Evolutionary conservation across 2,113 vertebrate species (phyloP).

Genomic region (Rhegmatorhina hoffmannsi): DNA sequence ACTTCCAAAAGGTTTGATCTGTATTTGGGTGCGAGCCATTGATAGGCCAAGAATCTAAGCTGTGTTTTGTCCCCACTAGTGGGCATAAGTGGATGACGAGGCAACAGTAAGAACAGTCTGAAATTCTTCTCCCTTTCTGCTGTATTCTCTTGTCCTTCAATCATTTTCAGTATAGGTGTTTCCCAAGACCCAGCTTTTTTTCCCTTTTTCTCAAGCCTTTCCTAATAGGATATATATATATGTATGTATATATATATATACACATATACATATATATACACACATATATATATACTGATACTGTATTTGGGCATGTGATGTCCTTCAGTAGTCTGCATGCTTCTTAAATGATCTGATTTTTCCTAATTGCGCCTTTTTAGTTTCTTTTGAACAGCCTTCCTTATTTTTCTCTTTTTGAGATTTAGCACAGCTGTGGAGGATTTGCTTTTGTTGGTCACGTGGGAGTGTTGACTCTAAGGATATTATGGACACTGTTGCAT

Average conservation of each 20-base stretch:
- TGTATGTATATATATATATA: background rate
- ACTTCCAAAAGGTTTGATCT: background rate
- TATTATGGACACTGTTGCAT: slow-evolving; percentile 15
- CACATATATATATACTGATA: background rate
- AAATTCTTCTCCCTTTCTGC: background rate
- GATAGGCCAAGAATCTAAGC: background rate
- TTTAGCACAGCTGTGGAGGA: background rate
- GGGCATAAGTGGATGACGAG: background rate
- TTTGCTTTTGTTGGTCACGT: background rate
- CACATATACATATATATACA: no score
- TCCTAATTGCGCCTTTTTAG: background rate
- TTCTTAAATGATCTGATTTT: background rate
- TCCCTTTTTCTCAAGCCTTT: background rate
- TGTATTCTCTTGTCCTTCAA: background rate
- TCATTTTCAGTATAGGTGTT: background rate
- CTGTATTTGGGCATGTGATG: background rate
- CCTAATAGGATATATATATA: background rate
- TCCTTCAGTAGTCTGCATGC: background rate
- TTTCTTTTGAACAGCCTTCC: background rate
- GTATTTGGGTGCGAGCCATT: background rate
- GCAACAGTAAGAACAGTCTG: background rate
- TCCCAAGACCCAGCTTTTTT: background rate
- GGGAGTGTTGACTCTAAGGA: background rate
- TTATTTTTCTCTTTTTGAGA: background rate
- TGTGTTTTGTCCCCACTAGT: background rate